These are phyloP conservation scores for Condylostylus longicornis DNA, from an alignment of 1,140 invertebrate genomes.

Conservation along the genomic window DNA sequence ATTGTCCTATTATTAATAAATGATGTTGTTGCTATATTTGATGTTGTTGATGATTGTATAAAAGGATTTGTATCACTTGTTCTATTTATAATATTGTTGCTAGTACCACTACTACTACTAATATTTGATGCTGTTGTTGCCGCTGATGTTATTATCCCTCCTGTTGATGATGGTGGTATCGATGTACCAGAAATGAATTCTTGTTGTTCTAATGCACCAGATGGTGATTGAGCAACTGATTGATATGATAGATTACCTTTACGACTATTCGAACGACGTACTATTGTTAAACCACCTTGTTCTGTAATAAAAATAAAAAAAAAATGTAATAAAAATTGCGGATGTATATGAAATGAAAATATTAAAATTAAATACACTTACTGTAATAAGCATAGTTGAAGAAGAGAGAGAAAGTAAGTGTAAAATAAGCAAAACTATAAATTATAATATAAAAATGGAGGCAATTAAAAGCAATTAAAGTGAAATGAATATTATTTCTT, in stretches of 20 bases:
- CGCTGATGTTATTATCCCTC: neutral
- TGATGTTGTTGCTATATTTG: constrained; percentile 2
- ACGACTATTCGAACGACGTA: constrained; percentile 51
- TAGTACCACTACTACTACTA: neutral
- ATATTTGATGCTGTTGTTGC: neutral
- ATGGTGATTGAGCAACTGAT: constrained; percentile 14
- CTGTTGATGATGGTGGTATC: neutral
- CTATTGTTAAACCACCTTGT: constrained; percentile 68
- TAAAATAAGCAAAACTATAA: too few relatives aligned
- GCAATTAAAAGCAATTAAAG: too few relatives aligned
- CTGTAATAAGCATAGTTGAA: too few relatives aligned
- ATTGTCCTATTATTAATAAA: constrained; percentile 2
- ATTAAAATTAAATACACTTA: too few relatives aligned
- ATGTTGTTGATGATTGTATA: neutral
- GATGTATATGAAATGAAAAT: too few relatives aligned
- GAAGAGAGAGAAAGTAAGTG: too few relatives aligned
- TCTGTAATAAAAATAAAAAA: constrained; percentile 38
- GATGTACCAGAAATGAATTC: too few relatives aligned
- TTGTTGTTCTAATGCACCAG: constrained; percentile 3
- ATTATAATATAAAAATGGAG: too few relatives aligned
- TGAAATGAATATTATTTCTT: too few relatives aligned
- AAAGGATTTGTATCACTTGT: neutral
- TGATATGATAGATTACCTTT: constrained; percentile 19
- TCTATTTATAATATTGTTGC: neutral
- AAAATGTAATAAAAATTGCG: constrained; percentile 4